Percentiles rank a stretch among this genome's conserved stretches.
These are phyloP conservation scores for Archivesica marissinica DNA, from an alignment of 1,140 invertebrate genomes.

Conservation along the genomic window DNA sequence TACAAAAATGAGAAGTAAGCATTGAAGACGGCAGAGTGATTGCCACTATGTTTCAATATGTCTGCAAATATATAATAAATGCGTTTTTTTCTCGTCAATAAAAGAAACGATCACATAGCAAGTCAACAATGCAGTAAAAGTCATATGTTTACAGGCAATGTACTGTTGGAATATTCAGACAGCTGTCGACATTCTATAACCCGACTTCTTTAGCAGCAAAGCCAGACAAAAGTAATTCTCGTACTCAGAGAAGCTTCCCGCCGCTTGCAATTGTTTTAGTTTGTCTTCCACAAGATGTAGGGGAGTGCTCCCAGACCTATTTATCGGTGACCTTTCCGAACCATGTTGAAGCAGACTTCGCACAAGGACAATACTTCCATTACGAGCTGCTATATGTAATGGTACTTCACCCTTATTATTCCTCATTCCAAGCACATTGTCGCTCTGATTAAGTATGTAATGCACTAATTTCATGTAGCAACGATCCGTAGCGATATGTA, in stretches of 20 bases:
- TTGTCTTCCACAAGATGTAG: neutral
- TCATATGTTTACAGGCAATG: neutral
- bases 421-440: neutral
- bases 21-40: no score
- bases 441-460: neutral
- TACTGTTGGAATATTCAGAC: neutral
- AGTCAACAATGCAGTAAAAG: no score
- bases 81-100: no score
- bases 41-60: no score
- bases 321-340: neutral
- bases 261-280: neutral
- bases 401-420: neutral
- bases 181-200: neutral
- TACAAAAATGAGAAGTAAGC: no score
- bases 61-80: no score
- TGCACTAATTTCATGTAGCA: neutral
- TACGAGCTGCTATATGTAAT: neutral
- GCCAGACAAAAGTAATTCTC: neutral
- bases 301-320: neutral
- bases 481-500: neutral
- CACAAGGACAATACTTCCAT: neutral
- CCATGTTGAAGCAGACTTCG: neutral
- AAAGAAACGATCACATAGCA: no score
- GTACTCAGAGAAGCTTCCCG: neutral
- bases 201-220: neutral